A percentile compares a stretch with the other conserved stretches of the same genome.
These are phyloP conservation scores for Ciconia boyciana DNA, from an alignment of 2,113 vertebrate species.

Conservation along the genomic window DNA sequence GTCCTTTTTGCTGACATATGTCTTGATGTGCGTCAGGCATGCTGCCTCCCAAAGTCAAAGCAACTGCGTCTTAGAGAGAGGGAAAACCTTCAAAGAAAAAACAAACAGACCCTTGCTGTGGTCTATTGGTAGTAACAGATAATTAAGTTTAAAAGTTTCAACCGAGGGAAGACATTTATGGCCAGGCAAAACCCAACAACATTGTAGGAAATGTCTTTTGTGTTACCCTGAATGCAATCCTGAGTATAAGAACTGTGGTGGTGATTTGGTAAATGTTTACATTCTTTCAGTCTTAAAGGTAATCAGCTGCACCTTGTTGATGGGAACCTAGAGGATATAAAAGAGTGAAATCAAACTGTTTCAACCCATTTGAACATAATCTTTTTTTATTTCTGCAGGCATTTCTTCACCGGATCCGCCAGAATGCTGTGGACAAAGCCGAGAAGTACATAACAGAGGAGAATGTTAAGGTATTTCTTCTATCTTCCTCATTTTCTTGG, in stretches of 20 bases:
- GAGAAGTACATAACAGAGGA: conserved; percentile 94
- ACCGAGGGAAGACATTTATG: not conserved
- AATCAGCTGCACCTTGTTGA: not conserved
- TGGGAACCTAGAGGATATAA: not conserved
- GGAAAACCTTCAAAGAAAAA: not conserved
- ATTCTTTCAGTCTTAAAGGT: not conserved
- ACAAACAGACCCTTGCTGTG: not conserved
- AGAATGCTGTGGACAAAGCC: conserved; percentile 84
- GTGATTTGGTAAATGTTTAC: not conserved
- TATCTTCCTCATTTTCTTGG: not conserved
- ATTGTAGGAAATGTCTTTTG: not conserved
- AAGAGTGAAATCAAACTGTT: not conserved
- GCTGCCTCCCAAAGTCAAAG: not conserved
- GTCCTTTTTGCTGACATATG: not conserved
- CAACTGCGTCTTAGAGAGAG: not conserved
- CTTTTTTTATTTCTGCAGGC: conserved; percentile 74
- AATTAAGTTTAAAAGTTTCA: not conserved
- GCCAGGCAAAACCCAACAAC: not conserved
- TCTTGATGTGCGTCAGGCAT: not conserved
- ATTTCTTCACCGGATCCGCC: conserved; percentile 91
- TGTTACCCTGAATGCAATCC: not conserved
- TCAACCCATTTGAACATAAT: not conserved
- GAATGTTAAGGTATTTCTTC: conserved; percentile 88
- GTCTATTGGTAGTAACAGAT: not conserved
- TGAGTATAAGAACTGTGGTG: not conserved